Evolutionary conservation across 2,113 vertebrate genomes (phyloP).

Genomic region (Peromyscus maniculatus): DNA sequence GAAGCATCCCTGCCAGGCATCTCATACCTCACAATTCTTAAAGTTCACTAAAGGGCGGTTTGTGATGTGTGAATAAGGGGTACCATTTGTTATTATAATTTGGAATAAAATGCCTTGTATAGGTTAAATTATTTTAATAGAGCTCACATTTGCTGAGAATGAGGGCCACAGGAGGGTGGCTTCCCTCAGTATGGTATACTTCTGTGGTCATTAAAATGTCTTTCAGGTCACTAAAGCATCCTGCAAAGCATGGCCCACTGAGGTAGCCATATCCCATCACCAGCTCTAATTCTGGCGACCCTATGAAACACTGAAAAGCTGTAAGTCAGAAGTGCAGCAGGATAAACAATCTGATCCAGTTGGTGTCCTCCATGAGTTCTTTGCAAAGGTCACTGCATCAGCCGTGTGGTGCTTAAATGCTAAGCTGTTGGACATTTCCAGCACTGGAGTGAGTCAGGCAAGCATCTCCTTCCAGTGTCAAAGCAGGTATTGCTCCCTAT

Average conservation of each 20-base stretch:
- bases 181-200: background rate
- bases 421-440: background rate
- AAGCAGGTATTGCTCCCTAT: slow-evolving; percentile 3
- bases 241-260: background rate
- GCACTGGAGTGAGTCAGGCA: background rate
- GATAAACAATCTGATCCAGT: background rate
- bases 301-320: slow-evolving; percentile 34
- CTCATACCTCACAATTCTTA: background rate
- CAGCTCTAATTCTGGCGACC: background rate
- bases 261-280: background rate
- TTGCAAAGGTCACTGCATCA: slow-evolving; percentile 31
- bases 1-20: background rate
- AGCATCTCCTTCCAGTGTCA: background rate
- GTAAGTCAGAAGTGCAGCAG: background rate
- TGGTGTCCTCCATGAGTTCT: background rate
- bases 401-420: background rate
- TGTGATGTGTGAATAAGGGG: background rate
- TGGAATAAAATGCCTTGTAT: background rate
- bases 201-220: slow-evolving; percentile 1
- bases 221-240: background rate
- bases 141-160: background rate
- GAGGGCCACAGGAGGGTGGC: background rate
- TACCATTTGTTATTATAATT: slow-evolving; percentile 13
- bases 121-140: slow-evolving; percentile 1
- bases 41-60: slow-evolving; percentile 33